Conservation (phyloP, 2,113 vertebrate genomes). For the Prunella fulvescens region DNA sequence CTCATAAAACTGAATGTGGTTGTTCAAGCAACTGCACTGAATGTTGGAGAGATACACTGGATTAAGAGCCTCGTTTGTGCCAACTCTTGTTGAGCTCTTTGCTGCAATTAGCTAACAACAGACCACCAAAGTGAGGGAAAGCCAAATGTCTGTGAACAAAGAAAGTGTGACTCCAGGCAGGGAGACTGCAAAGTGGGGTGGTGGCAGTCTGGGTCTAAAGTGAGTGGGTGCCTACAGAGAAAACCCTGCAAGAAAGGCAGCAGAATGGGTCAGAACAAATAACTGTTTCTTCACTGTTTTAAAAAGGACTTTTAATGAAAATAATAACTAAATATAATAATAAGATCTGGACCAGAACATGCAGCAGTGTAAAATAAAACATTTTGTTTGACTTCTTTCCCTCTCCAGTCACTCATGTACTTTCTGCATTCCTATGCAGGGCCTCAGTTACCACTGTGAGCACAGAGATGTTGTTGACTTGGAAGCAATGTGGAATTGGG, state of each 20-base stretch:
- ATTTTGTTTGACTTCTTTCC: neutral
- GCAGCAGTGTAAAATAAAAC: neutral
- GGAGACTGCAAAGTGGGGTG: neutral
- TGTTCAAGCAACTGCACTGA: neutral
- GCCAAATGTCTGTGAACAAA: neutral
- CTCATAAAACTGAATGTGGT: neutral
- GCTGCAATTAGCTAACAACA: neutral
- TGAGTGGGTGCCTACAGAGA: neutral
- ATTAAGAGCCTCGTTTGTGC: neutral
- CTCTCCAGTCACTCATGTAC: neutral
- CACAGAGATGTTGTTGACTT: neutral
- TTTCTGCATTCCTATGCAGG: neutral
- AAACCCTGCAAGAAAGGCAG: neutral
- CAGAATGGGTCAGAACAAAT: neutral
- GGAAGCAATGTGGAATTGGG: conserved; percentile 1
- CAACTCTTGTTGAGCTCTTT: neutral
- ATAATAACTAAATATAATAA: neutral
- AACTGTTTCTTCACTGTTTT: neutral
- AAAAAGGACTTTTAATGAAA: neutral
- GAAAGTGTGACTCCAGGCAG: neutral
- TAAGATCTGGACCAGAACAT: neutral
- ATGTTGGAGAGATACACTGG: neutral
- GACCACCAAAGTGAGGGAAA: neutral
- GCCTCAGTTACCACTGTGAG: neutral
- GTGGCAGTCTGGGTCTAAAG: neutral